A percentile compares a stretch with the other conserved stretches of the same genome.
phyloP scores from a whole-genome alignment of 2,113 vertebrate genomes.

The Crotalus horridus region DNA sequence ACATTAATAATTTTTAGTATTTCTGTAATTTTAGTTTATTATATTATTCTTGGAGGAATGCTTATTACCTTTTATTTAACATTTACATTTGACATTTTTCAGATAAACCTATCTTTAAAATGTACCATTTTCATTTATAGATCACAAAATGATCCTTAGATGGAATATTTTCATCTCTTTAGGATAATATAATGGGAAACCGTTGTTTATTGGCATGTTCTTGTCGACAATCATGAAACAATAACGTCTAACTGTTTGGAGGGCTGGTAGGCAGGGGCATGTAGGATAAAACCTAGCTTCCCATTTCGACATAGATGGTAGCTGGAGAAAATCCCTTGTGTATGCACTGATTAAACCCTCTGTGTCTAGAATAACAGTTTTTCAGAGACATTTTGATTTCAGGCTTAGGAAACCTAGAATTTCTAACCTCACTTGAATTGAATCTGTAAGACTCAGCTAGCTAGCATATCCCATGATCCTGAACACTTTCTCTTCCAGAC shows the following conservation, averaged over 20 bases:
- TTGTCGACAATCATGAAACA: neutral
- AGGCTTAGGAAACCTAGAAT: neutral
- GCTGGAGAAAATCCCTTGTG: neutral
- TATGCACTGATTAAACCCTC: neutral
- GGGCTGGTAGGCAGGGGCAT: neutral
- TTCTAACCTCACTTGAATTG: neutral
- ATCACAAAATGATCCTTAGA: neutral
- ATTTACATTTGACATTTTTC: neutral
- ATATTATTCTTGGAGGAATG: neutral
- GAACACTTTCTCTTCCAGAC: constrained; percentile 72
- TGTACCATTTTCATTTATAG: neutral
- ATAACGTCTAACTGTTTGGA: neutral
- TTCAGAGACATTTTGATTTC: neutral
- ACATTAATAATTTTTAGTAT: neutral
- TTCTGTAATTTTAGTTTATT: neutral
- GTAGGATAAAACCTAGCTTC: neutral
- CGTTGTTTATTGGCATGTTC: neutral
- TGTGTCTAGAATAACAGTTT: neutral
- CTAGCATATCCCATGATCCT: fast-evolving
- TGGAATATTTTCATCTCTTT: neutral
- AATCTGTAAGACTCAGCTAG: too few species aligned
- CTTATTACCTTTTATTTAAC: neutral
- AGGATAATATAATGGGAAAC: neutral
- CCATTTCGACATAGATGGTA: neutral
- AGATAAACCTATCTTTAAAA: neutral